phyloP scores from a whole-genome alignment of 2,888 invertebrate genomes.

The Adelphocoris suturalis region DNA sequence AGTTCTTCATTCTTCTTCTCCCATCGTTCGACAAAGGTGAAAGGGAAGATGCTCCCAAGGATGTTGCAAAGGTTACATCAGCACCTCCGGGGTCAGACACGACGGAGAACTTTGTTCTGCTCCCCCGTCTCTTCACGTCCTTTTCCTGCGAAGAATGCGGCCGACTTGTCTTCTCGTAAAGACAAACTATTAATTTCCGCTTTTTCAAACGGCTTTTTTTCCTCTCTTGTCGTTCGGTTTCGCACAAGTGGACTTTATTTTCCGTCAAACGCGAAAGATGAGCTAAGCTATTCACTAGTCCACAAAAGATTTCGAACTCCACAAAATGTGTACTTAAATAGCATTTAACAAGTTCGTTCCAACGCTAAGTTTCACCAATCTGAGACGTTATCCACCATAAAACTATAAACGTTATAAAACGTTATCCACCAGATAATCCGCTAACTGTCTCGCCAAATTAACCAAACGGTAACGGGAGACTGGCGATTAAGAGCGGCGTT shows the following conservation, averaged over 20 bases:
- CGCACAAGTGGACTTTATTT: not conserved
- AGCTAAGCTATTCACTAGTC: no score
- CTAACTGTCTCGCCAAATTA: no score
- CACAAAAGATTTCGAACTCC: not conserved
- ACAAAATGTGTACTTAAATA: not conserved
- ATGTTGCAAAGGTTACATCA: slow-evolving; percentile 67
- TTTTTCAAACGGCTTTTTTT: not conserved
- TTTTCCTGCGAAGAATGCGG: not conserved
- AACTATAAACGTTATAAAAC: no score
- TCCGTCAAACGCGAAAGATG: no score
- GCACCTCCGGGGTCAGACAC: slow-evolving; percentile 42
- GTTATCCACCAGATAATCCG: no score
- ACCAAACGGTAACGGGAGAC: no score
- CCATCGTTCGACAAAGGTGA: slow-evolving; percentile 38
- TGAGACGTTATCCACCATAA: no score
- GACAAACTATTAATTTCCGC: not conserved
- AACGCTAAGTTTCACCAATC: no score
- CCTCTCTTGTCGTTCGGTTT: not conserved
- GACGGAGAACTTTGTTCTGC: slow-evolving; percentile 49
- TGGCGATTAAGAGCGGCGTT: no score
- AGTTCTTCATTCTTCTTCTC: not conserved
- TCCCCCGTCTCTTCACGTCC: not conserved
- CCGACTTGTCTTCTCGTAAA: not conserved
- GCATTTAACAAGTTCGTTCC: not conserved
- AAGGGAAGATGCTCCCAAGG: slow-evolving; percentile 67